phyloP scores from a whole-genome alignment of 2,113 vertebrate species.

The Lichenostomus cassidix region DNA sequence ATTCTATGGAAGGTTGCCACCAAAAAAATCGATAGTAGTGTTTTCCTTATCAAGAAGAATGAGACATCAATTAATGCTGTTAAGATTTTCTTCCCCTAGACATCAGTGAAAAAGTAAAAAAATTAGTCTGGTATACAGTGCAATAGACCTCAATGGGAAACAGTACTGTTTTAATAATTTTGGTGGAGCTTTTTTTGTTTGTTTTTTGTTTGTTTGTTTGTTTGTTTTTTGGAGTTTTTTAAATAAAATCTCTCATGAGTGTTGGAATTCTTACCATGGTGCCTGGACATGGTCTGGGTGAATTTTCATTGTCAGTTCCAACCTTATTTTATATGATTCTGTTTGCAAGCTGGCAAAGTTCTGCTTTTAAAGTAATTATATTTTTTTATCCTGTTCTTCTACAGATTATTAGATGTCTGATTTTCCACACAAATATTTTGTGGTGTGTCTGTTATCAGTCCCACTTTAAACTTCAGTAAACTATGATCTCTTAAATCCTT shows the following conservation, averaged over 20 bases:
- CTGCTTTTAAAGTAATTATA: neutral
- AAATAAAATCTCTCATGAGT: neutral
- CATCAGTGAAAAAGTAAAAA: neutral
- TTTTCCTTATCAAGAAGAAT: neutral
- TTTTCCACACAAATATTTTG: neutral
- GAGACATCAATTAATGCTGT: neutral
- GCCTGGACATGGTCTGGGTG: neutral
- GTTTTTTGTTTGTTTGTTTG: no score
- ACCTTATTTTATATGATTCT: neutral
- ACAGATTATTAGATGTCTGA: neutral
- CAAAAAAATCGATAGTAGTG: neutral
- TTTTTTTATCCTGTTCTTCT: neutral
- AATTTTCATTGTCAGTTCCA: neutral
- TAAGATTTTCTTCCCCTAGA: neutral
- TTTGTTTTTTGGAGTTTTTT: neutral
- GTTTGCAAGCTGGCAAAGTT: neutral
- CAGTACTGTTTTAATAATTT: neutral
- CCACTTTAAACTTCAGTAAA: neutral
- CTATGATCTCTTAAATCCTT: neutral
- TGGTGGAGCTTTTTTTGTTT: neutral
- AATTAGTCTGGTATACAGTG: neutral
- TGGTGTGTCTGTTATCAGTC: neutral
- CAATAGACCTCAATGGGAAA: neutral
- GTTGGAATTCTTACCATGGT: neutral
- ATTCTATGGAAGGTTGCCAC: neutral